Evolutionary conservation across 2,113 vertebrate genomes (phyloP).

Genomic region (Otis tarda): DNA sequence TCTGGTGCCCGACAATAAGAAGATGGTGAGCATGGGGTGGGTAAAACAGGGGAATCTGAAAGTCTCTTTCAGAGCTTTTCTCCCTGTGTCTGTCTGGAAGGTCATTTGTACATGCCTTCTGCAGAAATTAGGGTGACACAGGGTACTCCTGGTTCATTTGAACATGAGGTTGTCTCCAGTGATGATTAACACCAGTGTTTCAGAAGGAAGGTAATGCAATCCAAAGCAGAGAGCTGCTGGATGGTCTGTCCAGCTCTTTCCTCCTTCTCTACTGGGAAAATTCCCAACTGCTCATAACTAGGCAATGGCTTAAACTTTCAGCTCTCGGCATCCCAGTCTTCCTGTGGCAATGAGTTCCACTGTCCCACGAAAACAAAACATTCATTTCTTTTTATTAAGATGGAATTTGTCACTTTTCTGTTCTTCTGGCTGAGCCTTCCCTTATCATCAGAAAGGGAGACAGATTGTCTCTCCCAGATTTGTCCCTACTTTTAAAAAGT

Average conservation of each 20-base stretch:
- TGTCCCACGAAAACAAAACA: neutral
- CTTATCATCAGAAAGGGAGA: neutral
- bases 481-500: neutral
- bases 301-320: conserved; percentile 17
- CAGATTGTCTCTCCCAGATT: neutral
- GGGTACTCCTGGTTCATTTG: neutral
- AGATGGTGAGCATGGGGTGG: neutral
- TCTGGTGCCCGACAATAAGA: neutral
- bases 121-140: neutral
- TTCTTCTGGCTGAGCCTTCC: neutral
- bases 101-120: neutral
- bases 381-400: neutral
- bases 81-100: neutral
- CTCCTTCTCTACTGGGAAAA: neutral
- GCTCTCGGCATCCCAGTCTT: neutral
- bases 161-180: neutral
- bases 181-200: neutral
- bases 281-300: neutral
- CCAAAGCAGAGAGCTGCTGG: neutral
- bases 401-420: conserved; percentile 29
- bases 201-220: neutral
- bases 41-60: neutral
- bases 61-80: neutral
- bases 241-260: neutral
- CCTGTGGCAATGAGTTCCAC: neutral